Evolutionary conservation across 2,888 invertebrate genomes (phyloP).

Genomic region (Standfussiana lucernea): DNA sequence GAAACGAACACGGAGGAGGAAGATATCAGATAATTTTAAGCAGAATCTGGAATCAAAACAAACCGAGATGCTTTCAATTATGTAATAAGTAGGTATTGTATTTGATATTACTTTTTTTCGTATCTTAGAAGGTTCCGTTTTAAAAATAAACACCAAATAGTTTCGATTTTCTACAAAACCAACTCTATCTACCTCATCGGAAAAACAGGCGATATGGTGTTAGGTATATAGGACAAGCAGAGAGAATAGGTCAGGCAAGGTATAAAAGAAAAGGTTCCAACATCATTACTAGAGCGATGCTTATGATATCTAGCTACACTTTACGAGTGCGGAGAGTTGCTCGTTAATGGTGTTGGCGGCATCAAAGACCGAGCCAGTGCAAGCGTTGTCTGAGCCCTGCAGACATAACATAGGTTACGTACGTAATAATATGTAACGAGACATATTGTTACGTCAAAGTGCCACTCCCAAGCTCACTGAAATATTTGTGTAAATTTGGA

Average conservation of each 20-base stretch:
- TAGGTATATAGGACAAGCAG: neutral
- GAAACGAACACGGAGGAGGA: conserved; percentile 39
- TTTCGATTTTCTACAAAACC: neutral
- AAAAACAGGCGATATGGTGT: neutral
- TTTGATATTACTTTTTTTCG: neutral
- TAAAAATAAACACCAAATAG: neutral
- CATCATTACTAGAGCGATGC: neutral
- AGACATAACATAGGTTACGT: conserved; percentile 49
- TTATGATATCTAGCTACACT: neutral
- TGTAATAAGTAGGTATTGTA: conserved; percentile 13
- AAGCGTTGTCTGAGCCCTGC: conserved; percentile 38
- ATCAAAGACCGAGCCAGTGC: conserved; percentile 24
- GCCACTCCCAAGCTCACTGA: conserved; percentile 83
- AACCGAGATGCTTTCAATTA: conserved; percentile 19
- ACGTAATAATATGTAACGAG: conserved; percentile 66
- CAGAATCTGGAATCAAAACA: conserved; percentile 28
- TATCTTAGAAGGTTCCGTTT: neutral
- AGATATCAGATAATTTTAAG: conserved; percentile 45
- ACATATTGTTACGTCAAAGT: conserved; percentile 78
- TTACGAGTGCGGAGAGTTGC: neutral
- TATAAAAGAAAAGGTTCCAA: conserved; percentile 6
- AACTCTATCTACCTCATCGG: neutral
- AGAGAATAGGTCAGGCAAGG: conserved; percentile 6
- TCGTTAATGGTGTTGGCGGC: conserved; percentile 26
- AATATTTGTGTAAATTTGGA: conserved; percentile 81